Conservation (phyloP, 2,797 vertebrate species). For the Notolepis coatsorum region DNA sequence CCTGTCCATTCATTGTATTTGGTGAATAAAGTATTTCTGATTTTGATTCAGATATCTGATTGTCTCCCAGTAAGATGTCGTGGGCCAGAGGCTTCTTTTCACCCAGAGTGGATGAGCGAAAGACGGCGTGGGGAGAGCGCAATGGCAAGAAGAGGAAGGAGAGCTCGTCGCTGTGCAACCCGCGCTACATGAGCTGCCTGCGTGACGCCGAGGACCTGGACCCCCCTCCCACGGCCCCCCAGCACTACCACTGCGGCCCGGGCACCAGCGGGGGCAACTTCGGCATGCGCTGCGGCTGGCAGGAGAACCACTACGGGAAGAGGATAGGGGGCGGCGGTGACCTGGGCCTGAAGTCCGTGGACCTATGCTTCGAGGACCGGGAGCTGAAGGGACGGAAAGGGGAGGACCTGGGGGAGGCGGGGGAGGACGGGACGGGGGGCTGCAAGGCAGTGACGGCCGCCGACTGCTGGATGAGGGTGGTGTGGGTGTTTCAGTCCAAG, state of each 20-base stretch:
- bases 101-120: conserved; percentile 91
- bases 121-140: conserved; percentile 96
- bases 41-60: too few species aligned
- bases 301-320: conserved; percentile 93
- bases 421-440: conserved; percentile 51
- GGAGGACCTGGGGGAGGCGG: conserved; percentile 59
- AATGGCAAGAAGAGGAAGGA: conserved; percentile 91
- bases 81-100: conserved; percentile 95
- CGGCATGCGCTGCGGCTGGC: conserved; percentile 90
- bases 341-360: conserved; percentile 85
- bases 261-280: conserved; percentile 75
- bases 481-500: conserved; percentile 92
- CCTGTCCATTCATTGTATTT: too few species aligned
- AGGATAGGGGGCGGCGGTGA: conserved; percentile 77
- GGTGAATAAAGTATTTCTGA: background rate
- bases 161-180: conserved; percentile 86
- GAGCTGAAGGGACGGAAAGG: conserved; percentile 78
- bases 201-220: conserved; percentile 88
- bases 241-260: conserved; percentile 69
- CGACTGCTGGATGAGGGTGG: conserved; percentile 84
- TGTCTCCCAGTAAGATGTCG: conserved; percentile 87
- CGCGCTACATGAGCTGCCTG: conserved; percentile 96
- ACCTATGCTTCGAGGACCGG: conserved; percentile 88
- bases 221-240: conserved; percentile 64
- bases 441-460: conserved; percentile 61